phyloP scores from a whole-genome alignment of 1,140 invertebrate species.

The Trypoxylus dichotomus region DNA sequence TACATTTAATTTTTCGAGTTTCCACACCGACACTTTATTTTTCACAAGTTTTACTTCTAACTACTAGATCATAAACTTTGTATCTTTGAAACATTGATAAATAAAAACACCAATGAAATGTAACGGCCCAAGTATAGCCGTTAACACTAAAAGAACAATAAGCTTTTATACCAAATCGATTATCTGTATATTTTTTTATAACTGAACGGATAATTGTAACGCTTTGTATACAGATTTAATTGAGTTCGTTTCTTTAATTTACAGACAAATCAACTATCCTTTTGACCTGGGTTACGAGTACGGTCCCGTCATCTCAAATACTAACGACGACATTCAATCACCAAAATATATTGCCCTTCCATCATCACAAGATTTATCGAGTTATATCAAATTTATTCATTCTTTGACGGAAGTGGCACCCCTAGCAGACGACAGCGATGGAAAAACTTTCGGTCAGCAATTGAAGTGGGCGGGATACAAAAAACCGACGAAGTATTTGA shows the following conservation, averaged over 20 bases:
- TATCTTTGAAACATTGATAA: too few species aligned
- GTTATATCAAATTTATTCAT: not conserved
- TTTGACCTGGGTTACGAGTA: not conserved
- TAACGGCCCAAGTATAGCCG: too few species aligned
- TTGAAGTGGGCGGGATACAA: not conserved
- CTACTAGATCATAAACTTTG: too few species aligned
- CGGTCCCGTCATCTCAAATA: not conserved
- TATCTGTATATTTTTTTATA: too few species aligned
- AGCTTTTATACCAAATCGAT: too few species aligned
- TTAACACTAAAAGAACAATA: too few species aligned
- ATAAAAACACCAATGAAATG: too few species aligned
- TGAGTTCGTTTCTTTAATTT: not conserved
- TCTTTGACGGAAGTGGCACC: not conserved
- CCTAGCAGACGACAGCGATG: not conserved
- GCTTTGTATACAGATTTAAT: too few species aligned
- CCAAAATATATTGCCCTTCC: not conserved
- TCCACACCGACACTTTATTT: too few species aligned
- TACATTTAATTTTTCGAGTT: too few species aligned
- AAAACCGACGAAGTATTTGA: conserved; percentile 17
- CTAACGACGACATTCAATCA: not conserved
- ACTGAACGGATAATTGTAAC: too few species aligned
- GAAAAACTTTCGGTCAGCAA: not conserved
- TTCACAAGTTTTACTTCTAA: too few species aligned
- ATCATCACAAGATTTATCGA: not conserved
- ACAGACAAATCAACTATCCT: not conserved